A percentile compares a stretch with the other conserved stretches of the same genome.
Evolutionary conservation across 2,797 vertebrate genomes (phyloP).

Genomic region (Bradypus variegatus): DNA sequence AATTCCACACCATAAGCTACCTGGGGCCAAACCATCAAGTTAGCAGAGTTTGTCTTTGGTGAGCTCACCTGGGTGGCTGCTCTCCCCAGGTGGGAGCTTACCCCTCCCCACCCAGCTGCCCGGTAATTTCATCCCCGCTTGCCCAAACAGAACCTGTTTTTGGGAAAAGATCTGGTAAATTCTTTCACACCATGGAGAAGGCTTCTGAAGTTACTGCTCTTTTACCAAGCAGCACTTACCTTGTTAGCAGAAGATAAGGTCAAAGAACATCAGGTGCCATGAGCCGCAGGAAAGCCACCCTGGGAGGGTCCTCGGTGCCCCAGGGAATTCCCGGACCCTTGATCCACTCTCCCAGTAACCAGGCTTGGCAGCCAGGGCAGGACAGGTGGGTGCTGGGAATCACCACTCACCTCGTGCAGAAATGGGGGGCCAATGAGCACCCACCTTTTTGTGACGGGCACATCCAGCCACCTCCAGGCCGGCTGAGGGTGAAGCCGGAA

Average conservation of each 20-base stretch:
- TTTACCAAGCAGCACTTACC: not conserved
- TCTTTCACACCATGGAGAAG: not conserved
- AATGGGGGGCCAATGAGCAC: not conserved
- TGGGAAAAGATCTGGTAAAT: not conserved
- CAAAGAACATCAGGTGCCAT: not conserved
- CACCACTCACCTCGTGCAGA: not conserved
- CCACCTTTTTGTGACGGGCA: not conserved
- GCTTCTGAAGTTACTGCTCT: not conserved
- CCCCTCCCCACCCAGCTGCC: not conserved
- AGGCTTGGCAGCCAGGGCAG: not conserved
- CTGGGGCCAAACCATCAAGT: not conserved
- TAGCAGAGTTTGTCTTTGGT: not conserved
- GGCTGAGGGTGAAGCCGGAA: not conserved
- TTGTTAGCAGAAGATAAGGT: not conserved
- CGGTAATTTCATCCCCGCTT: not conserved
- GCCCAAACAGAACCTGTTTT: not conserved
- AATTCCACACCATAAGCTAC: not conserved
- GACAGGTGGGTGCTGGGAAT: not conserved
- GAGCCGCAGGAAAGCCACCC: not conserved
- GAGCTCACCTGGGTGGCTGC: not conserved
- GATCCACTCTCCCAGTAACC: too few relatives aligned
- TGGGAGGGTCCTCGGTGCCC: not conserved
- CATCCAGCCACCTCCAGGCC: not conserved
- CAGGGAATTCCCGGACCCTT: not conserved
- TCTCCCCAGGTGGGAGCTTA: not conserved